Base-by-base conservation (phyloP, 2,888 invertebrate species). In the Drosophila mercatorum region DNA sequence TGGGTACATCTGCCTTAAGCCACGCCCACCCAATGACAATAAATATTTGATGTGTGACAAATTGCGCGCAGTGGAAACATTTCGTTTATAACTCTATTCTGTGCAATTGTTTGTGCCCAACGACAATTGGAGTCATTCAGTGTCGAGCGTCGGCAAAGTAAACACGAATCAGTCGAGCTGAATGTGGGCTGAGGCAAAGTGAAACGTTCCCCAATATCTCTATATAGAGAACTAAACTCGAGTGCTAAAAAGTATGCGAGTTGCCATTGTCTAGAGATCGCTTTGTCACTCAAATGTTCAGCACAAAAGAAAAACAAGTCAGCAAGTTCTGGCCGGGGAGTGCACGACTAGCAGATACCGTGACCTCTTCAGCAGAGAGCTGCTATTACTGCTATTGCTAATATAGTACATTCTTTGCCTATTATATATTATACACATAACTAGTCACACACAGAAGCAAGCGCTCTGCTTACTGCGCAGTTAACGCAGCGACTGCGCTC, bases 71-170 rank as follows among this genome's bases (percentile, higher is more conserved):
- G 57, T 36, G 55, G 12, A 73, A 68, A 58, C 61, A 65, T 71
- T 51, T 69, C 46, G 34, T 22, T 62, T 64, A 58, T 66, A 61
- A 49, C 26, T 47, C 14, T 11, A 8, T 41, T 55, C 22, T 40
- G 22, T 57, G 61, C 59, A 69, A 69, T 81, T 72, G 81, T 78
- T 69, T 78, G 77, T 77, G 72, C 59, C 59, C 14, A 31, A 22
- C 49, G 59, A 78, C 78, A 78, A 81, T 78, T 72, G 57, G 64
- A 60, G 59, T 26, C 78, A 76, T 76, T 76, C 78, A 76, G 58
- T 74, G 64, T 78, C 64, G 58, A 76, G 58, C 68, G 64, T 78
- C 64, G 58, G 47, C 79, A 65, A 59, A 62, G 22, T 62, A 74
- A 78, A 74, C 41, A 36, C 49, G 17, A 68, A 46, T 61, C 49